Percentiles rank a stretch among this genome's conserved stretches.
Evolutionary conservation across 2,888 invertebrate genomes (phyloP).

Genomic region (Hyles lineata): DNA sequence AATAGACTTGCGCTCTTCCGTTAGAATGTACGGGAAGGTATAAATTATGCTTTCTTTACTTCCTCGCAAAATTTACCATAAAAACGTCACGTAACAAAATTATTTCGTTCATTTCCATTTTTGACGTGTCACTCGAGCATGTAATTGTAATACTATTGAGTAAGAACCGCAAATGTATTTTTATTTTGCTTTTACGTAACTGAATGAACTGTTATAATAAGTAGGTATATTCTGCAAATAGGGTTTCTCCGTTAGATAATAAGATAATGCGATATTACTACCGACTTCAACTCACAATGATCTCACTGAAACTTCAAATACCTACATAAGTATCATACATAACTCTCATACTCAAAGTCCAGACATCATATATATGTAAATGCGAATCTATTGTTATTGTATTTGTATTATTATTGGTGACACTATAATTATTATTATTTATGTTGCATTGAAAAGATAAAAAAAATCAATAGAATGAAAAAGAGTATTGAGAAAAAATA

Average conservation of each 20-base stretch:
- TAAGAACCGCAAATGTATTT: conserved; percentile 7
- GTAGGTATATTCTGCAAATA: conserved; percentile 20
- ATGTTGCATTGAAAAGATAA: no score
- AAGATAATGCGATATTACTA: neutral
- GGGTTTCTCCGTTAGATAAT: conserved; percentile 31
- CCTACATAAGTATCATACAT: neutral
- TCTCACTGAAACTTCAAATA: neutral
- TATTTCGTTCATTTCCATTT: neutral
- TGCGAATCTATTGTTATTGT: no score
- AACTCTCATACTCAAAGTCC: no score
- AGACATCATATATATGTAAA: no score
- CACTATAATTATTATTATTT: no score
- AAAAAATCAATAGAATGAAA: no score
- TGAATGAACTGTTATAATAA: neutral
- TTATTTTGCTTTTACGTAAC: conserved; percentile 27
- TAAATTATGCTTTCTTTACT: no score
- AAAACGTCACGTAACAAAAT: neutral
- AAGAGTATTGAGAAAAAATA: no score
- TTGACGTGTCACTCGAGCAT: neutral
- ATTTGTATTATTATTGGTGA: no score
- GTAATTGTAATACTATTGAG: neutral
- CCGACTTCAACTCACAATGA: neutral
- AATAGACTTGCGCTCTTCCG: no score
- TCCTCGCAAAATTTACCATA: no score
- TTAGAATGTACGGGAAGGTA: no score